phyloP scores from a whole-genome alignment of 2,888 invertebrate genomes.

The Empis livida region DNA sequence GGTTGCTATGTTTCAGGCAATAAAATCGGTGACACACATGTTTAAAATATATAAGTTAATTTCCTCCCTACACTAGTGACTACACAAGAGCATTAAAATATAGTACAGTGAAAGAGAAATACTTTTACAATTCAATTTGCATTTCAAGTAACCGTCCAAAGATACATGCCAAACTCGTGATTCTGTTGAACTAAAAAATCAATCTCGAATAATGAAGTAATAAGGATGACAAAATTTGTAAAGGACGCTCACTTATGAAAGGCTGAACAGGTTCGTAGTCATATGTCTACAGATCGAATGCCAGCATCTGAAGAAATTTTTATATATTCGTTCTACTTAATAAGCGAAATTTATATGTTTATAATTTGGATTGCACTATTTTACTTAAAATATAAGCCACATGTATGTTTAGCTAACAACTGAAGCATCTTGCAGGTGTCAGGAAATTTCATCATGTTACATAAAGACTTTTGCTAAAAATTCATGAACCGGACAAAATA shows the following conservation, averaged over 20 bases:
- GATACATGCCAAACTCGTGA: slow-evolving; percentile 13
- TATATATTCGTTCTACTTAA: no score
- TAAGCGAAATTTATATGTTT: slow-evolving; percentile 12
- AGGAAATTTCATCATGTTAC: slow-evolving; percentile 8
- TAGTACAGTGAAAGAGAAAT: slow-evolving; percentile 16
- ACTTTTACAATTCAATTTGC: slow-evolving; percentile 17
- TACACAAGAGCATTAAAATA: slow-evolving; percentile 13
- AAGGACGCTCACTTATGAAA: slow-evolving; percentile 15
- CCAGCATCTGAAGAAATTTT: slow-evolving; percentile 7
- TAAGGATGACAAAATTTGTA: slow-evolving; percentile 15
- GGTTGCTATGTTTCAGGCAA: slow-evolving; percentile 1
- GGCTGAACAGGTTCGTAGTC: slow-evolving; percentile 11
- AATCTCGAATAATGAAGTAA: slow-evolving; percentile 10
- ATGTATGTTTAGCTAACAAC: slow-evolving; percentile 16
- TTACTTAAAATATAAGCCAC: slow-evolving; percentile 15
- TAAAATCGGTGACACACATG: slow-evolving; percentile 2
- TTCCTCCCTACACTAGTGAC: slow-evolving; percentile 8
- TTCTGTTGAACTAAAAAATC: slow-evolving; percentile 9
- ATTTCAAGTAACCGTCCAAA: slow-evolving; percentile 16
- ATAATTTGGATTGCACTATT: slow-evolving; percentile 14
- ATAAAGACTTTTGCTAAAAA: slow-evolving; percentile 8
- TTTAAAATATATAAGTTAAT: slow-evolving; percentile 1
- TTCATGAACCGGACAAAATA: background rate
- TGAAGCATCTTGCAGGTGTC: slow-evolving; percentile 17
- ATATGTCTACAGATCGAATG: no score